Base-by-base conservation (phyloP, 1,140 invertebrate species). In the Stratiolaelaps scimitus region DNA sequence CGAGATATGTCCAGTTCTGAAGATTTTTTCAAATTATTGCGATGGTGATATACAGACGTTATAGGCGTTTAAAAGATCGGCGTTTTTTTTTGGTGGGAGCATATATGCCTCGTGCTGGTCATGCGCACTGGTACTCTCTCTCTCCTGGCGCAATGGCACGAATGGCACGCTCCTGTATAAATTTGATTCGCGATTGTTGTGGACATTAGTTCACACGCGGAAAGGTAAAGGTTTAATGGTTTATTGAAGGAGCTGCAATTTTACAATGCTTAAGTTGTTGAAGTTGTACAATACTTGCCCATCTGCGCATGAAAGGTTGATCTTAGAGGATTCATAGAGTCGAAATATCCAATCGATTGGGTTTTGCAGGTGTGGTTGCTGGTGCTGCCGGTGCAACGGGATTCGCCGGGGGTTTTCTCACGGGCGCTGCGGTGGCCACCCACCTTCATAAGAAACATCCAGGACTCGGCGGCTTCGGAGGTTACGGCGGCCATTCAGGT, bases 321-420 rank as follows among this genome's bases (percentile, higher is more conserved):
- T 4, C 15, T 26, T 17, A 15, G 53, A 26, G 17, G 7, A 15
- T 6, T 28, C 47, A 48, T 28, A 28, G 4, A 23, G 4, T 48
- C 47, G 7, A 48, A 28, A 48, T 23, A 20, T 26, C n/a, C 23
- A 40, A 40, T 40, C 34, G 34, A 40, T 40, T 40, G 4, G 17
- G 17, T 1, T n/a, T 20, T 60, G 15, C 53, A 60, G 53, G 53
- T 20, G 15, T 60, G 15, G 53, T 60, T 2, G 53, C 53, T 2
- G 53, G 53, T 23, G 53, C 53, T 1, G 53, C 53, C 26, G 53
- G 53, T 23, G 53, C 53, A 2, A 60, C 53, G 26, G 53, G 53
- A 26, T 60, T 60, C 23, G 53, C 53, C 10, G 53, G 53, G 26
- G 53, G 53, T n/a, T 60, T 60, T 10, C 20, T 60, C 15, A 60